These are phyloP conservation scores for Plestiodon gilberti DNA, from an alignment of 2,113 vertebrate species.

Conservation along the genomic window DNA sequence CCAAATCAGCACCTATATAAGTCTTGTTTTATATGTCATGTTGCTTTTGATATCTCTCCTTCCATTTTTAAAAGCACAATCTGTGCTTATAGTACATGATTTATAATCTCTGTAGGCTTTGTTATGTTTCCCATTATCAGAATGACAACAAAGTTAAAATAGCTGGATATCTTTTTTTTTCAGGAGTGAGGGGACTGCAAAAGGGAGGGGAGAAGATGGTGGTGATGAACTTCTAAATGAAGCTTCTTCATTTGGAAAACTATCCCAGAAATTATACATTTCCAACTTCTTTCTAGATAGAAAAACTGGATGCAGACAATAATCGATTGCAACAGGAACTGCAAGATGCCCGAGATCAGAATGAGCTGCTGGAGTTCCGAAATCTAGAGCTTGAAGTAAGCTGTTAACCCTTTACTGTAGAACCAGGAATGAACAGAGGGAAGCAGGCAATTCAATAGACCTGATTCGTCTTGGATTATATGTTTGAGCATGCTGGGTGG, in stretches of 20 bases:
- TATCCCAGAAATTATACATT: constrained; percentile 37
- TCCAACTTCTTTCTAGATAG: constrained; percentile 84
- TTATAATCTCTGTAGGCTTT: neutral
- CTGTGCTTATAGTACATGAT: neutral
- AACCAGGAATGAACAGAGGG: neutral
- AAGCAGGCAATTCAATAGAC: neutral
- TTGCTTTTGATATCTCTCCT: neutral
- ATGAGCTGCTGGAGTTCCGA: constrained; percentile 96
- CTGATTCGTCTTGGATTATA: neutral
- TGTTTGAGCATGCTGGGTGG: neutral
- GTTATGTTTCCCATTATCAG: neutral
- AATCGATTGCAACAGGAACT: constrained; percentile 89
- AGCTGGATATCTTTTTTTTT: neutral
- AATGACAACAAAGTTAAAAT: neutral
- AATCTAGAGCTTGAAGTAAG: constrained; percentile 96
- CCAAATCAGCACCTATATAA: constrained; percentile 5
- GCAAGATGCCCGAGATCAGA: constrained; percentile 97
- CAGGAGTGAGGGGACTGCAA: neutral
- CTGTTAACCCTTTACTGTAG: constrained; percentile 15
- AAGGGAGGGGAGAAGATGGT: neutral
- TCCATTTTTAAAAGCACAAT: neutral
- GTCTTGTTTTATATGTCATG: neutral
- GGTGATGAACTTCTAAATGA: neutral
- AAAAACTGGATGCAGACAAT: constrained; percentile 88
- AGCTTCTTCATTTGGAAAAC: neutral